Percentiles rank a stretch among this genome's conserved stretches.
phyloP scores from a whole-genome alignment of 2,113 vertebrate genomes.

The Scatophagus argus region DNA sequence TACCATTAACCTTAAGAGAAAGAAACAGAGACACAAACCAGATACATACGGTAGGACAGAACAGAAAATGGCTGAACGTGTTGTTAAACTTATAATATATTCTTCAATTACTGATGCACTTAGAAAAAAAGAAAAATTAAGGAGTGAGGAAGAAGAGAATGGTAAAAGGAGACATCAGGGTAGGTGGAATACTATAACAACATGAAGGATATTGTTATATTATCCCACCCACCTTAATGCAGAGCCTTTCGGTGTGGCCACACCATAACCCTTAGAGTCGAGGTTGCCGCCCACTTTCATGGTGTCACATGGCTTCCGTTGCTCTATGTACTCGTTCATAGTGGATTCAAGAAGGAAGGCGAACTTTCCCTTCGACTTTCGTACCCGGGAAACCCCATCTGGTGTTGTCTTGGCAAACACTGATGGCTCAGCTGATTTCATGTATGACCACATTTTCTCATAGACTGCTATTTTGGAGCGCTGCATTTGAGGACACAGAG shows the following conservation, averaged over 20 bases:
- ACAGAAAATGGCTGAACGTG: conserved; percentile 64
- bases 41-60: conserved; percentile 62
- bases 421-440: conserved; percentile 98
- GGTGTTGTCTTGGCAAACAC: conserved; percentile 99
- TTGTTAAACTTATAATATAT: conserved; percentile 60
- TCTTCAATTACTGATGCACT: conserved; percentile 67
- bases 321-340: conserved; percentile 99
- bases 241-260: conserved; percentile 99
- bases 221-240: conserved; percentile 99
- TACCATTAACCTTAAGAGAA: conserved; percentile 59
- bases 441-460: conserved; percentile 99
- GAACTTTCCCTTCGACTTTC: conserved; percentile 99
- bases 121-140: conserved; percentile 52
- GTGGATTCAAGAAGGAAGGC: conserved; percentile 99
- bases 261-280: conserved; percentile 99
- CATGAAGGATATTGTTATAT: conserved; percentile 97
- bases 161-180: conserved; percentile 98
- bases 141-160: conserved; percentile 78
- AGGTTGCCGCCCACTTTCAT: conserved; percentile 99
- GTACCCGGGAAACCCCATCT: conserved; percentile 95
- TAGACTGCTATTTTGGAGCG: conserved; percentile 99
- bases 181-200: conserved; percentile 99
- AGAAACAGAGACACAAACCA: conserved; percentile 63
- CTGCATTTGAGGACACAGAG: conserved; percentile 81
- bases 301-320: conserved; percentile 99